Evolutionary conservation across 2,113 vertebrate genomes (phyloP).

Genomic region (Pseudonaja textilis): DNA sequence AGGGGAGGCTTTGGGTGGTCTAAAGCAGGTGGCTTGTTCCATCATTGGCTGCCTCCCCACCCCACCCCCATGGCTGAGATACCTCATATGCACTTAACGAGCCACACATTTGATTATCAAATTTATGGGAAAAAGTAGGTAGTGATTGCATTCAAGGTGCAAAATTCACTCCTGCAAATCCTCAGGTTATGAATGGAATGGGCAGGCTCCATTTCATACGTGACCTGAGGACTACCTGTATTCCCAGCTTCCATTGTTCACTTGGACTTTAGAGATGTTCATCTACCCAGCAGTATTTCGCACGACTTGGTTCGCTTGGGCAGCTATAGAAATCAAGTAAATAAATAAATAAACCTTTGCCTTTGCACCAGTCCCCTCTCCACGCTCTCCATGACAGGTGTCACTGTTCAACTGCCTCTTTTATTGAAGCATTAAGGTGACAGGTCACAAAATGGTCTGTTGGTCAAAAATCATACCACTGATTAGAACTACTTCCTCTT

Average conservation of each 20-base stretch:
- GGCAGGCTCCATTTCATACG: too few species aligned
- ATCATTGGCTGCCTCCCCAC: too few species aligned
- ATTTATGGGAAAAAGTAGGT: too few species aligned
- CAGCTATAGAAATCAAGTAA: neutral
- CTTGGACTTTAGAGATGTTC: neutral
- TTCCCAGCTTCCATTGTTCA: neutral
- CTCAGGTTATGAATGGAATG: too few species aligned
- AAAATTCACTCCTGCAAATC: too few species aligned
- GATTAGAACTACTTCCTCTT: slow-evolving; percentile 20
- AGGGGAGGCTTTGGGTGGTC: too few species aligned
- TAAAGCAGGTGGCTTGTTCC: too few species aligned
- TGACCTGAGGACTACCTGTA: too few species aligned
- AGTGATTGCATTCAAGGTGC: too few species aligned
- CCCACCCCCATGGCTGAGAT: too few species aligned
- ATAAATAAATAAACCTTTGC: neutral
- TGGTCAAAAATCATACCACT: neutral
- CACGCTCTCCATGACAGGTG: neutral
- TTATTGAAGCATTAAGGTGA: neutral
- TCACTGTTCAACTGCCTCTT: neutral
- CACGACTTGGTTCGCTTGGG: neutral
- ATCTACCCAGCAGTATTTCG: neutral
- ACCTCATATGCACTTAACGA: too few species aligned
- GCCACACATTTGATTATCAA: too few species aligned
- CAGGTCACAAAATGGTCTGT: slow-evolving; percentile 9
- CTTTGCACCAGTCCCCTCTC: neutral